Evolutionary conservation across 2,797 vertebrate genomes (phyloP).

Genomic region (Glyptemys insculpta): DNA sequence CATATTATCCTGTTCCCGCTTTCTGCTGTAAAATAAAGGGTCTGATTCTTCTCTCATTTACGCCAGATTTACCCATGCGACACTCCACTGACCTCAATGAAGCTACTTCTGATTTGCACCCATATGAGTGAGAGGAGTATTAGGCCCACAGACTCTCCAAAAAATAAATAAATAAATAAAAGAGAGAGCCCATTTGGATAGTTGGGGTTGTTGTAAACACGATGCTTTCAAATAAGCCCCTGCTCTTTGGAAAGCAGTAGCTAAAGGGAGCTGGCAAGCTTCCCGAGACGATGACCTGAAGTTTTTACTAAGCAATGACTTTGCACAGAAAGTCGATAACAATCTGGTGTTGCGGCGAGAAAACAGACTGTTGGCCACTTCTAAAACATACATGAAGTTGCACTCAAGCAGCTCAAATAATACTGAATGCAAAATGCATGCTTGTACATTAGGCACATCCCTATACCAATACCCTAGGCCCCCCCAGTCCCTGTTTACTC

Average conservation of each 20-base stretch:
- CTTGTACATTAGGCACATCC: not conserved
- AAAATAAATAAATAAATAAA: not conserved
- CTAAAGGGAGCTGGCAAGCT: constrained; percentile 26
- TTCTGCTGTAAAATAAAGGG: constrained; percentile 52
- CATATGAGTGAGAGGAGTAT: constrained; percentile 17
- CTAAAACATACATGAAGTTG: not conserved
- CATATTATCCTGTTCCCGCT: not conserved
- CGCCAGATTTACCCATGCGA: not conserved
- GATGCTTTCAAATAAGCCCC: not conserved
- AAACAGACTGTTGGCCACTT: not conserved
- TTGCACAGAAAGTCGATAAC: not conserved
- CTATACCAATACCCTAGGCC: not conserved
- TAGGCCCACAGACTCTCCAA: not conserved
- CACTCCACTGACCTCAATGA: not conserved
- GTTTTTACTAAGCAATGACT: not conserved
- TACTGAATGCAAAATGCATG: not conserved
- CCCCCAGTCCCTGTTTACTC: not conserved
- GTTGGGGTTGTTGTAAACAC: not conserved
- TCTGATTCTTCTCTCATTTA: constrained; percentile 24
- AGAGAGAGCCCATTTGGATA: not conserved
- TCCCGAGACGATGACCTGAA: constrained; percentile 51
- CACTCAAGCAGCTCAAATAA: not conserved
- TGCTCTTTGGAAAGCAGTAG: constrained; percentile 9
- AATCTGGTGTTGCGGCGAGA: not conserved
- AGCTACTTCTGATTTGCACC: not conserved